Evolutionary conservation across 2,888 invertebrate species (phyloP).

Genomic region (Matsumyia berberina): DNA sequence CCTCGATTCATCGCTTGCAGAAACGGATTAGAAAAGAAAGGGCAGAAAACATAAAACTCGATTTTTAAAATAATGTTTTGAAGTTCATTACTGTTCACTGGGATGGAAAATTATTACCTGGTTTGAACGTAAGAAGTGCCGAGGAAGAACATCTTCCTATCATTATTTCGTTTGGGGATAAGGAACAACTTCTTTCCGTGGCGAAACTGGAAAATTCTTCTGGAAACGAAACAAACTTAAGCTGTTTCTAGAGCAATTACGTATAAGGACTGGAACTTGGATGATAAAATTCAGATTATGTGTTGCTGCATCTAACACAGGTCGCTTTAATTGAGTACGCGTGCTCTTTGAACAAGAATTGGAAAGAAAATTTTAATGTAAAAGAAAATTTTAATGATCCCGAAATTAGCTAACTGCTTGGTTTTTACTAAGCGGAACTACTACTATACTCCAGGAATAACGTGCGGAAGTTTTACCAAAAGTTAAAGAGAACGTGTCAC

Average conservation of each 20-base stretch:
- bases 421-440: not conserved
- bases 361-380: not conserved
- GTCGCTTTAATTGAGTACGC: not conserved
- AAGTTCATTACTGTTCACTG: too few species aligned
- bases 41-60: slow-evolving; percentile 79
- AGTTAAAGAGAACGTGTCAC: too few species aligned
- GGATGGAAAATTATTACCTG: too few species aligned
- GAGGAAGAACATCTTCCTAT: too few species aligned
- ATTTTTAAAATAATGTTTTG: slow-evolving; percentile 77
- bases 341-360: not conserved
- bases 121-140: too few species aligned
- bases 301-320: slow-evolving; percentile 52
- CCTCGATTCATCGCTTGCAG: slow-evolving; percentile 78
- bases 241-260: slow-evolving; percentile 76
- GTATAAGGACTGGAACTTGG: slow-evolving; percentile 70
- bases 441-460: too few species aligned
- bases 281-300: slow-evolving; percentile 73
- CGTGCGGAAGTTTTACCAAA: too few species aligned
- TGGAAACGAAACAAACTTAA: slow-evolving; percentile 75
- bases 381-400: not conserved
- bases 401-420: not conserved
- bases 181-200: too few species aligned
- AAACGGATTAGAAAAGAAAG: slow-evolving; percentile 22
- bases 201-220: slow-evolving; percentile 8
- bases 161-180: too few species aligned